Conservation (phyloP, 2,888 invertebrate genomes). For the Bembecia ichneumoniformis region DNA sequence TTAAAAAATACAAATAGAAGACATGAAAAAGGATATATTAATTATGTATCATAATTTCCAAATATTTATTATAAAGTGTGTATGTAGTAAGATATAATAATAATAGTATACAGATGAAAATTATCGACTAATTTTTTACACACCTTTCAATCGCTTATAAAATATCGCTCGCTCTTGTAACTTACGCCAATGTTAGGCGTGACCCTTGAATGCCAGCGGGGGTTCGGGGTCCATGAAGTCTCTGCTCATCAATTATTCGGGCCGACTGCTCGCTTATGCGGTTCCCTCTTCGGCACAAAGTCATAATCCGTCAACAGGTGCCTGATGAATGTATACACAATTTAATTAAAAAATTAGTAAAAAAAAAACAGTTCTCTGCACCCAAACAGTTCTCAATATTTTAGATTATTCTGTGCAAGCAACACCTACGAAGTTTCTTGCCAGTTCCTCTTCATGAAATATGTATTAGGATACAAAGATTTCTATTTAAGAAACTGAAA, state of each 20-base stretch:
- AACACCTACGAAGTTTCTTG: too few relatives aligned
- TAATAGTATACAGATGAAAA: too few relatives aligned
- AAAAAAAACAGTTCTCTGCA: constrained; percentile 4
- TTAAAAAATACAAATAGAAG: too few relatives aligned
- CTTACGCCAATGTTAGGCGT: constrained; percentile 1
- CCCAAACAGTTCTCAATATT: not conserved
- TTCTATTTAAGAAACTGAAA: too few relatives aligned
- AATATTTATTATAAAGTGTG: too few relatives aligned
- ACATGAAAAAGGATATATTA: too few relatives aligned
- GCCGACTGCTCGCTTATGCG: constrained; percentile 1
- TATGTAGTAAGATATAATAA: too few relatives aligned
- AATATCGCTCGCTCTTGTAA: constrained; percentile 1
- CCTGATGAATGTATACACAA: constrained; percentile 13
- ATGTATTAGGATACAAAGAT: too few relatives aligned
- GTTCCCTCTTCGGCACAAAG: constrained; percentile 1
- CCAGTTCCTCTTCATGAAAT: too few relatives aligned
- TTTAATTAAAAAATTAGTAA: not conserved
- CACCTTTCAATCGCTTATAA: too few relatives aligned
- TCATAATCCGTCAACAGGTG: constrained; percentile 44
- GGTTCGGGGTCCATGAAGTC: constrained; percentile 44
- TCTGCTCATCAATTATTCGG: constrained; percentile 44
- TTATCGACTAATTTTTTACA: too few relatives aligned
- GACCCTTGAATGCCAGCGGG: constrained; percentile 24
- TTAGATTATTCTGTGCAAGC: not conserved
- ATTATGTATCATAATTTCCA: too few relatives aligned